Evolutionary conservation across 1,140 invertebrate genomes (phyloP).

Genomic region (Bursaphelenchus mucronatus): DNA sequence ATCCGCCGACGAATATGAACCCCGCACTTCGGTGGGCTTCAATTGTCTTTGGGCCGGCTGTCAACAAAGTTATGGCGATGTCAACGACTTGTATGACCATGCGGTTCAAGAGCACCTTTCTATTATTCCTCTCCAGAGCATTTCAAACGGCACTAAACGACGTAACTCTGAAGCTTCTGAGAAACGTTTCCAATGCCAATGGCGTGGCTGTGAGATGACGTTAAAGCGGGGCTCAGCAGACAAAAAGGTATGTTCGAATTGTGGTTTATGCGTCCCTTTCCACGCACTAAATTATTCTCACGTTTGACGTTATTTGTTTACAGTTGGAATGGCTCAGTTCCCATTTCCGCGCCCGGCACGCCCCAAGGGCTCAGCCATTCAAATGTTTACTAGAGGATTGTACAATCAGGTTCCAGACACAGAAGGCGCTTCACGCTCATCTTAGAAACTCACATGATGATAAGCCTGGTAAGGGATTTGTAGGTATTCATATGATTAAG

Average conservation of each 20-base stretch:
- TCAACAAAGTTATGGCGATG: constrained; percentile 1
- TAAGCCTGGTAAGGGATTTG: neutral
- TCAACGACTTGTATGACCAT: constrained; percentile 16
- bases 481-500: too few relatives aligned
- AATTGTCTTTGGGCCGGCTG: constrained; percentile 10
- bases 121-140: neutral
- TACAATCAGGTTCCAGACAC: constrained; percentile 20
- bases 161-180: neutral
- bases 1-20: neutral
- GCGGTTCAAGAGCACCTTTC: neutral
- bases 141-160: too few relatives aligned
- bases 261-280: neutral
- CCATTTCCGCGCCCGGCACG: constrained; percentile 17
- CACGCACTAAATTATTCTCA: neutral
- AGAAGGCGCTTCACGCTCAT: constrained; percentile 21
- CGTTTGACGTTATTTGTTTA: constrained; percentile 1
- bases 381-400: constrained; percentile 17
- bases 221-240: constrained; percentile 16
- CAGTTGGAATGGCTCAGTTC: constrained; percentile 8
- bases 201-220: constrained; percentile 22
- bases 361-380: constrained; percentile 19
- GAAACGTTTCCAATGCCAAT: constrained; percentile 13
- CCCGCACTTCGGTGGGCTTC: neutral
- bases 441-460: constrained; percentile 15
- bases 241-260: constrained; percentile 18